Evolutionary conservation across 2,888 invertebrate genomes (phyloP), one percentile per base, ranked within the genome.

Genomic region (Phengaris arion): DNA sequence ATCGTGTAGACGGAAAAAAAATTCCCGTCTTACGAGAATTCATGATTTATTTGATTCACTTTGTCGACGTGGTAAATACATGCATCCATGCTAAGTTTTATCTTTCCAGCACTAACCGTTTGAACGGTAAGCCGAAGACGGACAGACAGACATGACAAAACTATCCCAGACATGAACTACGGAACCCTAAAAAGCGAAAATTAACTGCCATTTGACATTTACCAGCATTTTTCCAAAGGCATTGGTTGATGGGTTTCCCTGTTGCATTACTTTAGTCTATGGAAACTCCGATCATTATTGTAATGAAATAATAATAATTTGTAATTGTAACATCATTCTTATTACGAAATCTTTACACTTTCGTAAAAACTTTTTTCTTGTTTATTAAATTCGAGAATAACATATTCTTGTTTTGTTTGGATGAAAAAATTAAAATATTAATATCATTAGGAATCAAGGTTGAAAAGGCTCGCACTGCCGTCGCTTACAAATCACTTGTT

Each of bases 401-500:
- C 22, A 10, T 9, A 22, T 22, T 64, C 64, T 12, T 64, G 64
- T 64, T 64, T 64, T 64, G 35, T 45, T 64, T 64, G 10, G 10
- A 35, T 22, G 22, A 64, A 35, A 64, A 64, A 6, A 64, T 12
- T 64, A 64, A 64, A 64, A 64, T 35, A 64, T 35, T 35, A 64
- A 64, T 5, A 64, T 35, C 35, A 12, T 64, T 64, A 64, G 4
- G 48, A 8, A 69, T 48, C 69, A 69, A 69, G 69, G 69, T 48
- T 35, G 7, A 35, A 7, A 48, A 9, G 8, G n/a, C 46, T 7
- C 1, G 48, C 8, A 69, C 69, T n/a, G 48, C 15, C n/a, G 46
- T 46, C 69, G 69, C 69, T 48, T 69, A 69, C 69, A 69, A 69
- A 69, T 69, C 69, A 15, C 69, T 46, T 48, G 9, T 69, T 69